Evolutionary conservation across 2,888 invertebrate genomes (phyloP), one percentile per base, ranked within the genome.

Genomic region (Hesperia comma): DNA sequence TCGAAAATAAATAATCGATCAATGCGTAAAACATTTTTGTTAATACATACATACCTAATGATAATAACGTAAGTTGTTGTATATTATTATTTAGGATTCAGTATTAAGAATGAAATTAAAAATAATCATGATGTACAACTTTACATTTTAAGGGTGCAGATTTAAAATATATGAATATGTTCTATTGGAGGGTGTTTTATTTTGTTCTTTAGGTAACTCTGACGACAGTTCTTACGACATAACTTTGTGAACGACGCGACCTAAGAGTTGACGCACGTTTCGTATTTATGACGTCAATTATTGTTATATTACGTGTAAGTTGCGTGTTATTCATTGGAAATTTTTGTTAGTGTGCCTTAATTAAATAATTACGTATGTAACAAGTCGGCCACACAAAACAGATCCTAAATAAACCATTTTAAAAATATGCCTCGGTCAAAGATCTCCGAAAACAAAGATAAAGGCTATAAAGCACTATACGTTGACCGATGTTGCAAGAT

Each of bases 111-210:
- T 77, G 71, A 73, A 63, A 63, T 73, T 70, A 63, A 70, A 37
- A 71, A 63, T 72, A 75, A 58, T 72, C 73, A 70, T 71, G 76
- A 78, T 83, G 79, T 86, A 82, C 81, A 84, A 80, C 75, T 78
- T 67, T 78, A 75, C 86, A 86, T 82, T 76, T 73, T 85, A 86
- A 86, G 83, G 68, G 76, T 79, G 81, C 78, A 68, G 57, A 71
- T 69, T 68, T 67, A 75, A 80, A 78, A 76, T 82, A 77, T 78
- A 75, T 74, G 68, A 80, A 79, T 79, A 79, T 76, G 76, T 77
- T 56, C 46, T 63, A 63, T 37, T 40, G 37, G 19, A 2, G 1
- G 17, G 37, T 33, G 46, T 61, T 61, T 61, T 49, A 14, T 49
- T 60, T 43, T 17, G 17, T 37, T 37, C 12, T 37, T 3, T 12